Evolutionary conservation across 53 echinoderm and acorn worm species (phyloP), one percentile per base, ranked within the genome.

Genomic region (Paelopatides confundens): DNA sequence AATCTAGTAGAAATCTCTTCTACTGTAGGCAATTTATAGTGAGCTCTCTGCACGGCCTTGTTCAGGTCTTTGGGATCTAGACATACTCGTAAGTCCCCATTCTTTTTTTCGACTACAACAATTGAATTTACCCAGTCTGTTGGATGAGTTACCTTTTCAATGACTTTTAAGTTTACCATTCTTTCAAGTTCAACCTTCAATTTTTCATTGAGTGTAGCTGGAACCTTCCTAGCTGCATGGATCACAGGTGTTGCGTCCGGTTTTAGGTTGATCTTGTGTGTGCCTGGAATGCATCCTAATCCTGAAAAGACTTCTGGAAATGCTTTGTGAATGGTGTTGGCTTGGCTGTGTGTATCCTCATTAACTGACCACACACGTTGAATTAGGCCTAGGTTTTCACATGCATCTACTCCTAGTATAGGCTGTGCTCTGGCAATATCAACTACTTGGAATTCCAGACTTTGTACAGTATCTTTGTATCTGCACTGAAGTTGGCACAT

Each of bases 61-160:
- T n/a, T n/a, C n/a, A n/a, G n/a, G n/a, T n/a, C n/a, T n/a, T n/a
- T n/a, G n/a, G n/a, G n/a, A n/a, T n/a, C n/a, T n/a, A n/a, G n/a
- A n/a, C n/a, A n/a, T n/a, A n/a, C n/a, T n/a, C n/a, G n/a, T n/a
- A 51, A 51, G 52, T 11, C 11, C 52, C 86, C 86, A 81, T 79
- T 78, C 18, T 13, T 12, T 52, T 78, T 90, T 33, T 70, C 85
- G 5, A 30, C 35, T 2, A 85, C 54, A 0, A 67, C 69, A 34
- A 81, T 40, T 2, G 36, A 52, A 24, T 83, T 77, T 11, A 90
- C 85, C 86, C 86, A 86, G 46, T 90, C 79, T 47, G 90, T 90
- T 0, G 90, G 86, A 24, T 30, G 39, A 12, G 76, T 23, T 1
- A 90, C 90, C 32, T 86, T 90, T 3, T 33, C 46, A 11, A 91